phyloP scores from a whole-genome alignment of 2,888 invertebrate species.

The Oligia fasciuncula region DNA sequence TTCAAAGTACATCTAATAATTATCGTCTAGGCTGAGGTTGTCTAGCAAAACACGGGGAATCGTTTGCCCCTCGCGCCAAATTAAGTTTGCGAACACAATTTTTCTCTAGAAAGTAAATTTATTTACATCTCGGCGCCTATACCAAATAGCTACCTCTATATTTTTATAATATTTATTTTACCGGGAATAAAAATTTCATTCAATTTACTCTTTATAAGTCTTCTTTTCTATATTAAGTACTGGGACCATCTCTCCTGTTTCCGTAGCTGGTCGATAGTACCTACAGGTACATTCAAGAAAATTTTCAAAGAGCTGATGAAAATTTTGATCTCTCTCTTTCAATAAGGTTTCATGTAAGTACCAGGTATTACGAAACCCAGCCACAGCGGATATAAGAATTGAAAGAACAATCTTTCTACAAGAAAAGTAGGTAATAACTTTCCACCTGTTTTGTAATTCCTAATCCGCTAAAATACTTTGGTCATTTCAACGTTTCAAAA shows the following conservation, averaged over 20 bases:
- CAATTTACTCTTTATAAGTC: slow-evolving; percentile 39
- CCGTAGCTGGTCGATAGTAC: slow-evolving; percentile 14
- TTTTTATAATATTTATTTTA: slow-evolving; percentile 57
- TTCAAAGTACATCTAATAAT: slow-evolving; percentile 54
- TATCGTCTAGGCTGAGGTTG: slow-evolving; percentile 59
- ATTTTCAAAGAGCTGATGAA: slow-evolving; percentile 69
- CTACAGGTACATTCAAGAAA: slow-evolving; percentile 34
- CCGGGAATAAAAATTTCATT: slow-evolving; percentile 40
- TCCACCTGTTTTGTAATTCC: slow-evolving; percentile 28
- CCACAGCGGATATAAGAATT: slow-evolving; percentile 3
- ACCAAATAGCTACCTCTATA: slow-evolving; percentile 51
- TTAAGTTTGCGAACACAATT: slow-evolving; percentile 81
- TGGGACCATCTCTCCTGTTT: background rate
- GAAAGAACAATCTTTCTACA: slow-evolving; percentile 30
- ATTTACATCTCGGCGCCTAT: slow-evolving; percentile 73
- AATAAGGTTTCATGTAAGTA: slow-evolving; percentile 71
- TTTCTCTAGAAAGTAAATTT: slow-evolving; percentile 76
- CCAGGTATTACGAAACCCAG: slow-evolving; percentile 59
- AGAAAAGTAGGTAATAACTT: slow-evolving; percentile 24
- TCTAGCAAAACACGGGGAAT: slow-evolving; percentile 69
- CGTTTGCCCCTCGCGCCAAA: slow-evolving; percentile 73
- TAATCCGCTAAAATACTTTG: slow-evolving; percentile 47
- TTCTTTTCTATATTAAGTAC: slow-evolving; percentile 35
- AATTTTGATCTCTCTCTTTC: slow-evolving; percentile 74
- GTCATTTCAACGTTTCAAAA: slow-evolving; percentile 49